Evolutionary conservation across 2,888 invertebrate species (phyloP).

Genomic region (Agrotis clavis): DNA sequence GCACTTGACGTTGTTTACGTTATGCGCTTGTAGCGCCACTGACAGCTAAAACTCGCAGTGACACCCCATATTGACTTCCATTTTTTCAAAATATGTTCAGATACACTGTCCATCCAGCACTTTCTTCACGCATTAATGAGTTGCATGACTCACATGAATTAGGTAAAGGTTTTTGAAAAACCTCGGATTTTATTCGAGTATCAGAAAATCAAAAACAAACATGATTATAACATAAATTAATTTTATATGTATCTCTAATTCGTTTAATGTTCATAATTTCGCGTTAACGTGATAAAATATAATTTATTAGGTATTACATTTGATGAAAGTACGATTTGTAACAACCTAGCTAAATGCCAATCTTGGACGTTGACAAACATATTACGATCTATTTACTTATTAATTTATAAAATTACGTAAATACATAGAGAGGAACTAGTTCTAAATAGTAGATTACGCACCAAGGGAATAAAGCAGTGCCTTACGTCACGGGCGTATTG

Average conservation of each 20-base stretch:
- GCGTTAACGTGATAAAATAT: neutral
- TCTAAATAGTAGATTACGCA: no score
- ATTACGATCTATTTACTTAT: no score
- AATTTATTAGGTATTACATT: neutral
- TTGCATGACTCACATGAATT: neutral
- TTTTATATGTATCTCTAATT: neutral
- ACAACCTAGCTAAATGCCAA: neutral
- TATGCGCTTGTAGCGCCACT: no score
- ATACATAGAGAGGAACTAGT: conserved; percentile 4
- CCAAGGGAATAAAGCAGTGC: no score
- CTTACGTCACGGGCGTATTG: no score
- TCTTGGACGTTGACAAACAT: no score
- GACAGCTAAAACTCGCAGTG: no score
- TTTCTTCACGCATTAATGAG: neutral
- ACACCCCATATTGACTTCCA: no score
- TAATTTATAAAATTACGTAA: conserved; percentile 16
- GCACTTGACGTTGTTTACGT: no score
- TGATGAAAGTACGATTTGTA: conserved; percentile 13
- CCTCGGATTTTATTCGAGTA: no score
- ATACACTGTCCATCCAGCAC: no score
- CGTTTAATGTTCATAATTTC: neutral
- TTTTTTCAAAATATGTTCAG: neutral
- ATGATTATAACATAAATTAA: neutral
- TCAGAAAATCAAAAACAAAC: neutral
- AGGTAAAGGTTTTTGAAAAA: neutral